A percentile compares a stretch with the other conserved stretches of the same genome.
Conservation (phyloP, 2,113 vertebrate species). For the Cervus canadensis region DNA sequence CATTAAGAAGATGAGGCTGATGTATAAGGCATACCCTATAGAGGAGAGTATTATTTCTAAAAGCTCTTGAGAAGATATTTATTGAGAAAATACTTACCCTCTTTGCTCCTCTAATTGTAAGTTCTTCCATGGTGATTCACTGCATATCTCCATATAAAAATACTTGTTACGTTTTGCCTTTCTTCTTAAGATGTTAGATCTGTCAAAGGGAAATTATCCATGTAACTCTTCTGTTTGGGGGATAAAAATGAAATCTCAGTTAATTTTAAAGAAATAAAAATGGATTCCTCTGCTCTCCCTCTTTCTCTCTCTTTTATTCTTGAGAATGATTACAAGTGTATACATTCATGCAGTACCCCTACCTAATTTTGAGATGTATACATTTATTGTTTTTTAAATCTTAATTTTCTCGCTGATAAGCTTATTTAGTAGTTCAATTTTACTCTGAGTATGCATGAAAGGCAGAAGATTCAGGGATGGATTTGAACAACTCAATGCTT, state of each 20-base stretch:
- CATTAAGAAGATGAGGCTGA: background rate
- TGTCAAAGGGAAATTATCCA: background rate
- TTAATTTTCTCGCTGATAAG: background rate
- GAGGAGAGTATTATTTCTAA: background rate
- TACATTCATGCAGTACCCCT: background rate
- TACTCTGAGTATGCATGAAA: background rate
- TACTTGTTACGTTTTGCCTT: background rate
- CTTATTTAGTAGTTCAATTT: background rate
- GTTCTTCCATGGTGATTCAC: background rate
- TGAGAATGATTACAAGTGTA: background rate
- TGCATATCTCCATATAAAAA: background rate
- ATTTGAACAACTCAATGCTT: background rate
- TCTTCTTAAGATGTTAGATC: background rate
- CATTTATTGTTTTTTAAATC: background rate
- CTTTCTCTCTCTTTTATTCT: background rate
- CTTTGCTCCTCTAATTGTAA: background rate
- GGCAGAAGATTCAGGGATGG: background rate
- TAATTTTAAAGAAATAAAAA: background rate
- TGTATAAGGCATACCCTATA: background rate
- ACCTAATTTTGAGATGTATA: background rate
- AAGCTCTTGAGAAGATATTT: background rate
- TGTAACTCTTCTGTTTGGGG: background rate
- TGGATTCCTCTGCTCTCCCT: background rate
- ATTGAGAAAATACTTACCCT: background rate
- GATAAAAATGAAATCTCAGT: background rate